phyloP scores from a whole-genome alignment of 1,140 invertebrate species.

The Parasteatoda tepidariorum region DNA sequence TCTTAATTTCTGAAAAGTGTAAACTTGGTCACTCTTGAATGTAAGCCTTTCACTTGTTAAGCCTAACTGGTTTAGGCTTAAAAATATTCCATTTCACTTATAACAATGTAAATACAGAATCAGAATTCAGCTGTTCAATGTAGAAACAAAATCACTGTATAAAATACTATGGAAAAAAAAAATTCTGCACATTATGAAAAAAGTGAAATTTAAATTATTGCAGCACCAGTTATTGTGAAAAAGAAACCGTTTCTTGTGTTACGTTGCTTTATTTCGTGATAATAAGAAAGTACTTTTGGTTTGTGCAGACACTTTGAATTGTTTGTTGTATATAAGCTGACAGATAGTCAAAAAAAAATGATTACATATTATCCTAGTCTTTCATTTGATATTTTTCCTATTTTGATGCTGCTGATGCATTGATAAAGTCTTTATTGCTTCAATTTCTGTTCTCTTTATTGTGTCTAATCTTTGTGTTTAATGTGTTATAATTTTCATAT shows the following conservation, averaged over 20 bases:
- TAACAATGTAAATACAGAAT: too few species aligned
- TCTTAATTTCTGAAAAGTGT: too few species aligned
- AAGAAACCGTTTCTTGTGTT: conserved; percentile 23
- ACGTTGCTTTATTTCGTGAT: conserved; percentile 48
- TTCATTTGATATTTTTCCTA: conserved; percentile 61
- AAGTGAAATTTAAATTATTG: background rate
- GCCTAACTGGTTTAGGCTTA: too few species aligned
- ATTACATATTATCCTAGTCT: conserved; percentile 58
- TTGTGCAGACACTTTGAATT: background rate
- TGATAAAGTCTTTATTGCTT: conserved; percentile 59
- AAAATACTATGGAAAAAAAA: background rate
- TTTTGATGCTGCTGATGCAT: conserved; percentile 57
- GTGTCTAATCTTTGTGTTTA: background rate
- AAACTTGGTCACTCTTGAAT: too few species aligned
- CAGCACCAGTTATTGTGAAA: conserved; percentile 26
- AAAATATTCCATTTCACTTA: too few species aligned
- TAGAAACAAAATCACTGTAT: too few species aligned
- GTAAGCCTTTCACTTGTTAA: too few species aligned
- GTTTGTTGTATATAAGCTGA: conserved; percentile 32
- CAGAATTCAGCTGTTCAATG: too few species aligned
- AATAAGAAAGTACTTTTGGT: conserved; percentile 35
- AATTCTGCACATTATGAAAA: conserved; percentile 14
- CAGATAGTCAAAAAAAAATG: conserved; percentile 53
- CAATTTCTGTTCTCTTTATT: conserved; percentile 23
- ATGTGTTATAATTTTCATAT: background rate